A percentile compares a stretch with the other conserved stretches of the same genome.
phyloP scores from a whole-genome alignment of 2,888 invertebrate genomes.

The Apotomis betuletana region DNA sequence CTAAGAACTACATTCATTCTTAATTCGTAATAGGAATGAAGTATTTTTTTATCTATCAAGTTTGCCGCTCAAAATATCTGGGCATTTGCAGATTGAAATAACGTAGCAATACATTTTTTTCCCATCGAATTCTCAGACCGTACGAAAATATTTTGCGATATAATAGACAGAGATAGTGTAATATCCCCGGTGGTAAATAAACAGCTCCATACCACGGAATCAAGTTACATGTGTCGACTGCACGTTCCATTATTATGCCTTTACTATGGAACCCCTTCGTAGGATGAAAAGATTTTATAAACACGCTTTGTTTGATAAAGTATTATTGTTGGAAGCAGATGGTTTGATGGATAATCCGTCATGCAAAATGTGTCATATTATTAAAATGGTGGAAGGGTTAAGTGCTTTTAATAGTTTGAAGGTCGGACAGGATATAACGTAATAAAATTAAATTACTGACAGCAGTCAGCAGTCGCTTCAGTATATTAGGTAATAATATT shows the following conservation, averaged over 20 bases:
- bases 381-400: conserved; percentile 8
- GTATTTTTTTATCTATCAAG: not conserved
- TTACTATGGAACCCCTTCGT: conserved; percentile 36
- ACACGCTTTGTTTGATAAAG: conserved; percentile 36
- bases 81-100: not conserved
- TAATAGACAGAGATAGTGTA: conserved; percentile 64
- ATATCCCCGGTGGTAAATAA: conserved; percentile 62
- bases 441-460: not conserved
- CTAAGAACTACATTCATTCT: no score
- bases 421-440: not conserved
- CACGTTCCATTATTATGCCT: conserved; percentile 40
- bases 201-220: conserved; percentile 66
- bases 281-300: conserved; percentile 39
- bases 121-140: conserved; percentile 46
- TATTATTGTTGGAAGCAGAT: conserved; percentile 39
- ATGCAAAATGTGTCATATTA: conserved; percentile 38
- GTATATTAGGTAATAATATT: no score
- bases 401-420: conserved; percentile 12
- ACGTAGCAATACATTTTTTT: conserved; percentile 2
- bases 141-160: conserved; percentile 56
- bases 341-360: conserved; percentile 39
- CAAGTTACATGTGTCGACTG: conserved; percentile 66
- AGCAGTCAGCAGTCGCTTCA: not conserved
- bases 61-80: not conserved
- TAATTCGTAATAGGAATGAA: no score